Evolutionary conservation across 2,888 invertebrate genomes (phyloP).

Genomic region (Xylocampa areola): DNA sequence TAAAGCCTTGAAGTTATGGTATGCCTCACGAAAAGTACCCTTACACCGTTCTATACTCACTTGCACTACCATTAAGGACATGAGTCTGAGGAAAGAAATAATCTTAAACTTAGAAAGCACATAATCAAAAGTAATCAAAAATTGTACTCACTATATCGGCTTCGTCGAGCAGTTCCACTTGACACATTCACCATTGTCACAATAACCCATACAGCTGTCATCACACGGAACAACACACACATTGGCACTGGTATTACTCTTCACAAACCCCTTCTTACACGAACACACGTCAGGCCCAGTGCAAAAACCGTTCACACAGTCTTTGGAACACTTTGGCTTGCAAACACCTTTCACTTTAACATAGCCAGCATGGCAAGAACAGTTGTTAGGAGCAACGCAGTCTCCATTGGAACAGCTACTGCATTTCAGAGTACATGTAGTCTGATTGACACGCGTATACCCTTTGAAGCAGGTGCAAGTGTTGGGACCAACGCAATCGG

Average conservation of each 20-base stretch:
- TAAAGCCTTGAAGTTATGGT: no score
- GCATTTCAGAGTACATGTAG: constrained; percentile 61
- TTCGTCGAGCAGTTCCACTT: constrained; percentile 44
- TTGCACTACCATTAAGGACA: background rate
- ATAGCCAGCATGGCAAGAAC: constrained; percentile 81
- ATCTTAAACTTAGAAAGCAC: no score
- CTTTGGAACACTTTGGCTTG: constrained; percentile 52
- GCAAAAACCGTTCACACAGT: constrained; percentile 62
- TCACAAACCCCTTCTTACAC: constrained; percentile 58
- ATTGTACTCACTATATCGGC: constrained; percentile 39
- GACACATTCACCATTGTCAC: constrained; percentile 45
- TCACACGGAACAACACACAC: constrained; percentile 49
- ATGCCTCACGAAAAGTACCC: no score
- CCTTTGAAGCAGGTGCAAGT: constrained; percentile 83
- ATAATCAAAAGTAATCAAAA: background rate
- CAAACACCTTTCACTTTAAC: constrained; percentile 41
- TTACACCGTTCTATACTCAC: no score
- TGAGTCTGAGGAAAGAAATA: no score
- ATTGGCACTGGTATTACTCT: constrained; percentile 45
- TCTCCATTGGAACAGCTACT: constrained; percentile 61
- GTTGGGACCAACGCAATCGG: constrained; percentile 75
- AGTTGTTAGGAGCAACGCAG: constrained; percentile 77
- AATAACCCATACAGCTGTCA: constrained; percentile 46
- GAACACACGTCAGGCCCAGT: constrained; percentile 55
- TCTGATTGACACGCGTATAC: constrained; percentile 51